phyloP scores from a whole-genome alignment of 2,113 vertebrate species.

The Hemichromis elongatus region DNA sequence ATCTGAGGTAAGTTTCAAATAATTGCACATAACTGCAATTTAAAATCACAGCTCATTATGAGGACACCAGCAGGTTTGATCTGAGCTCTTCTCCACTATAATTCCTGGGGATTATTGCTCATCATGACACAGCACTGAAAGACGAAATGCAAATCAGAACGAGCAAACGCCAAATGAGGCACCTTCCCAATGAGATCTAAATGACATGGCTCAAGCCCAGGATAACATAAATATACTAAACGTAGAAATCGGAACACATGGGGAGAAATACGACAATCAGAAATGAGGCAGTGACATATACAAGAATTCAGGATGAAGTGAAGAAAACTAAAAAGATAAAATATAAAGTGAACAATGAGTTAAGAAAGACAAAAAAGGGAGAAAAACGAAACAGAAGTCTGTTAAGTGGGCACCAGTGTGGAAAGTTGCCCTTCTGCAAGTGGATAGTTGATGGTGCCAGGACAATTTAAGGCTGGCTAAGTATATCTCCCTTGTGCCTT shows the following conservation, averaged over 20 bases:
- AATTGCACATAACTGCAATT: slow-evolving; percentile 46
- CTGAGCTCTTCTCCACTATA: slow-evolving; percentile 37
- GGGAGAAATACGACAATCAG: neutral
- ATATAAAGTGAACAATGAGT: neutral
- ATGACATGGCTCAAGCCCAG: neutral
- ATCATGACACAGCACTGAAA: slow-evolving; percentile 24
- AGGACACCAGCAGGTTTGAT: slow-evolving; percentile 35
- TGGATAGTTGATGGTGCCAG: slow-evolving; percentile 26
- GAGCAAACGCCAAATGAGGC: neutral
- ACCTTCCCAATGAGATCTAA: neutral
- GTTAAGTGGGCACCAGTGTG: slow-evolving; percentile 1
- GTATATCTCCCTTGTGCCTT: slow-evolving; percentile 6
- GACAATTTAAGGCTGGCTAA: slow-evolving; percentile 33
- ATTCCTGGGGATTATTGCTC: slow-evolving; percentile 45
- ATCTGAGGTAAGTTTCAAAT: slow-evolving; percentile 27
- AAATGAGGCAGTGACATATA: neutral
- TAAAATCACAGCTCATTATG: slow-evolving; percentile 55
- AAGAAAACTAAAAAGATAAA: neutral
- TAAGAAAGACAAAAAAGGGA: neutral
- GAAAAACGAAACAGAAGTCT: neutral
- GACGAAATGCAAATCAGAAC: slow-evolving; percentile 44
- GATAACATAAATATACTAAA: neutral
- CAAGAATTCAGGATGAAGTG: neutral
- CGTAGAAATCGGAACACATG: neutral
- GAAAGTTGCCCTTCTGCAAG: slow-evolving; percentile 25